Percentiles rank a stretch among this genome's conserved stretches.
phyloP scores from a whole-genome alignment of 2,113 vertebrate genomes.

The Halcyon malimbica region DNA sequence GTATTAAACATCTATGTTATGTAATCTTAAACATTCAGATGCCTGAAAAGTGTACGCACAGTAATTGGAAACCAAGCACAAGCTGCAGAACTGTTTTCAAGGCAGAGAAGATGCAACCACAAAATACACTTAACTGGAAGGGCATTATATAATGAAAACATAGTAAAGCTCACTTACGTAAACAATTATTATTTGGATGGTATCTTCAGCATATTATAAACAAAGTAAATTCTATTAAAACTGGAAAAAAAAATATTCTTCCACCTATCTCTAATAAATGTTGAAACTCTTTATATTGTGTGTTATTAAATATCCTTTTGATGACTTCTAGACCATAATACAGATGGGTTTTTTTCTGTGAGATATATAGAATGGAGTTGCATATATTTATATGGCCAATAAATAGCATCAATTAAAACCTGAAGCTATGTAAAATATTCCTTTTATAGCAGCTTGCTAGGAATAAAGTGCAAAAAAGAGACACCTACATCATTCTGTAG shows the following conservation, averaged over 20 bases:
- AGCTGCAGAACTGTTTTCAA: not conserved
- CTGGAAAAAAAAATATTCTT: constrained; percentile 68
- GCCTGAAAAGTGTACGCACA: not conserved
- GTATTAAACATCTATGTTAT: not conserved
- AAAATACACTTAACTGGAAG: constrained; percentile 62
- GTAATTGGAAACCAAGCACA: not conserved
- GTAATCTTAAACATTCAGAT: not conserved
- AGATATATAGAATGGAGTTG: not conserved
- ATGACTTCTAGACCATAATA: not conserved
- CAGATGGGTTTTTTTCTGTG: not conserved
- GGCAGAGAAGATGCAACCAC: not conserved
- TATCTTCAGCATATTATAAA: not conserved
- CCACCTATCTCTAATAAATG: not conserved
- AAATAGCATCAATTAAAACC: constrained; percentile 7
- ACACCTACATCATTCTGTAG: constrained; percentile 43
- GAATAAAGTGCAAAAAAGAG: constrained; percentile 14
- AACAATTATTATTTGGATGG: not conserved
- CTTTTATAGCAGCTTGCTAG: constrained; percentile 5
- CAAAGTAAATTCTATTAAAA: constrained; percentile 59
- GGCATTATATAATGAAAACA: constrained; percentile 15
- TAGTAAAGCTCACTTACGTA: not conserved
- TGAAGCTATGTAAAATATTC: constrained; percentile 16
- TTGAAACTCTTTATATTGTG: not conserved
- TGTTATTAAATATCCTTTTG: not conserved
- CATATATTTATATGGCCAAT: not conserved